Evolutionary conservation across 2,113 vertebrate genomes (phyloP).

Genomic region (Recurvirostra avosetta): DNA sequence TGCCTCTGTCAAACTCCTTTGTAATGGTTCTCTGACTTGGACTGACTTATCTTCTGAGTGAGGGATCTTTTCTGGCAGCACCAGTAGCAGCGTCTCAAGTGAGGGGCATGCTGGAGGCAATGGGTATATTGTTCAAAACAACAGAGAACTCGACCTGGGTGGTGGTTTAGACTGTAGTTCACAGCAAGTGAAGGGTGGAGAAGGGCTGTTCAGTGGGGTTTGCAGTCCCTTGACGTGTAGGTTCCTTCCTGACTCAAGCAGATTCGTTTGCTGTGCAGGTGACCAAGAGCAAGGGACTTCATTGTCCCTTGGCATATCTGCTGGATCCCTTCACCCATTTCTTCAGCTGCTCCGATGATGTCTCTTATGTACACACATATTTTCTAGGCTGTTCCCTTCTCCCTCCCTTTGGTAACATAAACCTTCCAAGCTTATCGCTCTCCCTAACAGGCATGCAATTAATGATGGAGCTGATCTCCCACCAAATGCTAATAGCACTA

Average conservation of each 20-base stretch:
- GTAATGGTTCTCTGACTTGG: background rate
- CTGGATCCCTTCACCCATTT: background rate
- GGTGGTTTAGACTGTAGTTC: background rate
- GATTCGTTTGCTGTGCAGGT: background rate
- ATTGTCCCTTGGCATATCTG: background rate
- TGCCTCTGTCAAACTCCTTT: background rate
- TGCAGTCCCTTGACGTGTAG: background rate
- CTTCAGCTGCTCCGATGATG: background rate
- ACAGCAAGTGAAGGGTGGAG: background rate
- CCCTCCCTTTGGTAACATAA: background rate
- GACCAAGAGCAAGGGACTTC: background rate
- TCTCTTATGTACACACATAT: background rate
- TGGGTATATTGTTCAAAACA: background rate
- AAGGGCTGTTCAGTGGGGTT: background rate
- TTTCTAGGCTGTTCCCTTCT: background rate
- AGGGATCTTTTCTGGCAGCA: background rate
- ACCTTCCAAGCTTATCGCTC: background rate
- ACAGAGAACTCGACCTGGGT: accelerated
- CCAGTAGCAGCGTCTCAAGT: accelerated
- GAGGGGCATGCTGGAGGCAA: background rate
- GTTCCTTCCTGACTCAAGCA: background rate
- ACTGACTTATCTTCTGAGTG: background rate
- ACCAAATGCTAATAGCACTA: background rate
- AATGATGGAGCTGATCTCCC: background rate
- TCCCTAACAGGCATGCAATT: background rate